Conservation (phyloP, 2,797 vertebrate species). For the Muraenolepis orangiensis region DNA sequence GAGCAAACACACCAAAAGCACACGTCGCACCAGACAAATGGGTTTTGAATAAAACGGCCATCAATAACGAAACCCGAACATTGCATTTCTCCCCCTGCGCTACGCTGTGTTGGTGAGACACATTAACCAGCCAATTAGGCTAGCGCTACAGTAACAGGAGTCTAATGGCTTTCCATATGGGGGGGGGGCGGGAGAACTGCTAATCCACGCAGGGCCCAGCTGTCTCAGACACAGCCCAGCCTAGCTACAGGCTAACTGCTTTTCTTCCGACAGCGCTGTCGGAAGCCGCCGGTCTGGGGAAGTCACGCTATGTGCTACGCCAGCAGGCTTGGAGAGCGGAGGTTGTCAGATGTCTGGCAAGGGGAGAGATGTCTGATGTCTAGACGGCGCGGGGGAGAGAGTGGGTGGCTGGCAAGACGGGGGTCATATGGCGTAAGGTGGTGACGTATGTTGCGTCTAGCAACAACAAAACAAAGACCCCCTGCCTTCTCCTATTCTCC, state of each 20-base stretch:
- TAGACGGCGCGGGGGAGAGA: not conserved
- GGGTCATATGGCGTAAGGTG: constrained; percentile 24
- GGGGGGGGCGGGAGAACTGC: not conserved
- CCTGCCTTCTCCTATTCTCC: constrained; percentile 7
- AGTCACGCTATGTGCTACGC: not conserved
- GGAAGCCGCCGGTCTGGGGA: not conserved
- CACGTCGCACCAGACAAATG: not conserved
- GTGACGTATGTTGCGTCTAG: constrained; percentile 37
- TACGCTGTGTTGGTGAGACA: not conserved
- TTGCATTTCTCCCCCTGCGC: not conserved
- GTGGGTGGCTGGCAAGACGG: constrained; percentile 6
- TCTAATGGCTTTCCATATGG: not conserved
- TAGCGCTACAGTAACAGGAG: not conserved
- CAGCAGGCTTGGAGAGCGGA: not conserved
- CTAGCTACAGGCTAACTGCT: not conserved
- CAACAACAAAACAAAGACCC: constrained; percentile 14
- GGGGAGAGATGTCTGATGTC: not conserved
- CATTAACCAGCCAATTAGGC: not conserved
- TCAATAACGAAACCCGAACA: not conserved
- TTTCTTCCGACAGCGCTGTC: not conserved
- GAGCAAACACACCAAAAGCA: not conserved
- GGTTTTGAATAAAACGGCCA: not conserved
- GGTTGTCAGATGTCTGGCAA: not conserved
- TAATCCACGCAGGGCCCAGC: not conserved
- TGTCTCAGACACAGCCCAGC: not conserved